Base-by-base conservation (phyloP, 2,888 invertebrate species). In the Ophioninae sp. region DNA sequence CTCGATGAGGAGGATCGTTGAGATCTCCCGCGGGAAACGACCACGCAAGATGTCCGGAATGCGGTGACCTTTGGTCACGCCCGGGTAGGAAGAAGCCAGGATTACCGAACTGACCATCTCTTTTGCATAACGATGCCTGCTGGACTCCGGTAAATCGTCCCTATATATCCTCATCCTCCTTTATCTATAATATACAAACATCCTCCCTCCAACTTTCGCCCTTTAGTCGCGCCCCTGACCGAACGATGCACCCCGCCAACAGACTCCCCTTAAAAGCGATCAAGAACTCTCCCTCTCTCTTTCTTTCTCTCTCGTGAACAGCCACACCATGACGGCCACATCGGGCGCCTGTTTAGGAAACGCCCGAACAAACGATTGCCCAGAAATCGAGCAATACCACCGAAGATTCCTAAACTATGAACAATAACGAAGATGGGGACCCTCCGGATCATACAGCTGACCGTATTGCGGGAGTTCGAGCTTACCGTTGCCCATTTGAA, bases 81-180 rank as follows among this genome's bases (percentile, higher is more conserved):
- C 67, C 20, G 51, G 51, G 13, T 51, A 5, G 51, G 74, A 85
- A 86, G 87, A 89, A 87, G 88, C 88, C 82, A 87, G 87, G 91
- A 92, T 92, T 89, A 91, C 91, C 86, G 87, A 89, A 89, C 90
- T 93, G 93, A 92, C 93, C 92, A 92, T 93, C 92, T 91, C 87
- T 87, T 93, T 93, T 93, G 91, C 93, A 93, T 93, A 93, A 93
- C 91, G 93, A 91, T 91, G 83, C 88, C 80, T 77, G 81, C 74
- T 41, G 72, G 74, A 71, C 67, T 74, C 59, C 65, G 68, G 80
- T 79, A 65, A 76, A 71, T 79, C 82, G 82, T n/a, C 37, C 6
- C 73, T 65, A 65, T 67, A 79, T 65, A 59, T 73, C 76, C 22
- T 59, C 78, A 72, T 81, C 85, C 85, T 86, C 82, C 74, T 69